Percentiles rank a stretch among this genome's conserved stretches.
phyloP scores from a whole-genome alignment of 2,797 vertebrate species.

The Dermochelys coriacea region DNA sequence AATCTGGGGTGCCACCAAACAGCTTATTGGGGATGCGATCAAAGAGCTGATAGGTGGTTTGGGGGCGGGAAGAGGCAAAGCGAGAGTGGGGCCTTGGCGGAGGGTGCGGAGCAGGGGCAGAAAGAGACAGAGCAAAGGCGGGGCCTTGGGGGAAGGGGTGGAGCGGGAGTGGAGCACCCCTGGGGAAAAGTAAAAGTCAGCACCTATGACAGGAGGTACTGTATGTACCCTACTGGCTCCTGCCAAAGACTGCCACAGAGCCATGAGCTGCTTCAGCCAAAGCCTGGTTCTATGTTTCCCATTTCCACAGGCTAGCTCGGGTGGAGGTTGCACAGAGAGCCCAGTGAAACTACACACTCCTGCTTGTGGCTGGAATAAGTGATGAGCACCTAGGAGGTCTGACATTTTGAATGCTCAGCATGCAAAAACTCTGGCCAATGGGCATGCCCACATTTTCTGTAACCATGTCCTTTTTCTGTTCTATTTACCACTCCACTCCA shows the following conservation, averaged over 20 bases:
- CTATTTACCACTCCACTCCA: neutral
- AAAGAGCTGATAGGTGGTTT: no score
- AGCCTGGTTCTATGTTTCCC: neutral
- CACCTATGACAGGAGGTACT: neutral
- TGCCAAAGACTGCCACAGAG: neutral
- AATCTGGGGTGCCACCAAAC: no score
- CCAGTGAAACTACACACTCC: neutral
- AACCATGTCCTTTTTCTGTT: neutral
- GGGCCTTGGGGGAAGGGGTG: no score
- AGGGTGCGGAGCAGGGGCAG: no score
- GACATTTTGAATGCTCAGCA: neutral
- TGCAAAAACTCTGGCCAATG: neutral
- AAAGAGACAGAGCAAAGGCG: no score
- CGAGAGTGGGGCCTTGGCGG: no score
- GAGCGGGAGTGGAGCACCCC: no score
- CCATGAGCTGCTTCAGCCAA: neutral
- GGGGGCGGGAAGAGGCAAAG: no score
- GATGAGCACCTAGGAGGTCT: neutral
- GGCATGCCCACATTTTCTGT: neutral
- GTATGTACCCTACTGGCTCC: neutral
- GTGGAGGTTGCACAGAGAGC: rapidly evolving
- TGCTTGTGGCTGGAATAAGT: neutral
- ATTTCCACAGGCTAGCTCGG: neutral
- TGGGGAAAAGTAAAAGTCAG: no score
- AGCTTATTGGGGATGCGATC: no score